Percentiles rank a stretch among this genome's conserved stretches.
These are phyloP conservation scores for Spodoptera frugiperda DNA, from an alignment of 1,140 invertebrate species.

Conservation along the genomic window DNA sequence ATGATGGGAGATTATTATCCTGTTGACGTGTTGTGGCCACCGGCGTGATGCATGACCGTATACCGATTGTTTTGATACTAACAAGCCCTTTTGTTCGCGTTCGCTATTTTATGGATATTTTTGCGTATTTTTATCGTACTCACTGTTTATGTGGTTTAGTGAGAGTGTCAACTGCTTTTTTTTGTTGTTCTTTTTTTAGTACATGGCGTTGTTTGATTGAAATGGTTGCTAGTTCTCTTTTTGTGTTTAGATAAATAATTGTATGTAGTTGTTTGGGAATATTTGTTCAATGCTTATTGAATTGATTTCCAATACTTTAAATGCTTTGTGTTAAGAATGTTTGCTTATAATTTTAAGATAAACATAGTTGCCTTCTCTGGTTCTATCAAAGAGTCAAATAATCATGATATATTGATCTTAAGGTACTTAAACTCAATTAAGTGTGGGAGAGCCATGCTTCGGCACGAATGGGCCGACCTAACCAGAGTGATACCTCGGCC, in stretches of 20 bases:
- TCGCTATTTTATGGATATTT: constrained; percentile 17
- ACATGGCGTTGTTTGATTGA: background rate
- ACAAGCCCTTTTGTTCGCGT: constrained; percentile 36
- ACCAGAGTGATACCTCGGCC: no score
- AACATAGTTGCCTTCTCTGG: no score
- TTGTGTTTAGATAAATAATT: background rate
- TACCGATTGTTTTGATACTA: constrained; percentile 47
- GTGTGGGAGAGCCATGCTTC: no score
- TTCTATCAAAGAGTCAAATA: no score
- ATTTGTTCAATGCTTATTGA: no score
- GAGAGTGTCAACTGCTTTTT: constrained; percentile 5
- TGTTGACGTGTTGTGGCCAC: constrained; percentile 70
- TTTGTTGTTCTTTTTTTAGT: background rate
- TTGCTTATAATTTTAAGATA: no score
- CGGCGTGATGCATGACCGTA: constrained; percentile 63
- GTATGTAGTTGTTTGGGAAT: no score
- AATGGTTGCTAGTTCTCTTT: background rate
- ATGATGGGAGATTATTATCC: constrained; percentile 60
- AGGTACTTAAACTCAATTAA: no score
- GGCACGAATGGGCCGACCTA: no score
- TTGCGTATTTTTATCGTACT: constrained; percentile 11
- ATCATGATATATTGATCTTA: no score
- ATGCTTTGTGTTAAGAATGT: no score
- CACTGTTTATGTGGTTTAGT: background rate
- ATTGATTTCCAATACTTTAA: no score